A percentile compares a stretch with the other conserved stretches of the same genome.
These are phyloP conservation scores for Propithecus coquereli DNA, from an alignment of 2,113 vertebrate species.

Conservation along the genomic window DNA sequence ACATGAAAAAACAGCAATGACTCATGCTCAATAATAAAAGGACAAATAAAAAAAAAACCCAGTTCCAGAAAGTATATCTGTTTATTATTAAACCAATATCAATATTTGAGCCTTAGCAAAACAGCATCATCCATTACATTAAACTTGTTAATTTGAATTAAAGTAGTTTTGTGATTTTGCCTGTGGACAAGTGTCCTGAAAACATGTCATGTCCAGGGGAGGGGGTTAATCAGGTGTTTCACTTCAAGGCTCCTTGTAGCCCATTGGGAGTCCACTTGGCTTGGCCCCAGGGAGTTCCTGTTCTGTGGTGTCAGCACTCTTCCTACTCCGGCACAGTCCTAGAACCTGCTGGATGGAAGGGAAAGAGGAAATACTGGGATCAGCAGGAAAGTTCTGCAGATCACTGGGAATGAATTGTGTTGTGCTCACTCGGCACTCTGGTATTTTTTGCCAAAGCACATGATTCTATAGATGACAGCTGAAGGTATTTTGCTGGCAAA, in stretches of 20 bases:
- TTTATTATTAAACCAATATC: not conserved
- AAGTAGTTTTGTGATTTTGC: not conserved
- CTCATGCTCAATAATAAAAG: constrained; percentile 17
- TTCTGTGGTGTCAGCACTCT: not conserved
- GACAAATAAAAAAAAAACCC: not conserved
- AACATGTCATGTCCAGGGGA: not conserved
- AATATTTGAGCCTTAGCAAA: not conserved
- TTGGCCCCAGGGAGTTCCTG: not conserved
- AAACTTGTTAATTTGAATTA: not conserved
- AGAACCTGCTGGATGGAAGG: not conserved
- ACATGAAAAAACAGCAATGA: not conserved
- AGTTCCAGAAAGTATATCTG: not conserved
- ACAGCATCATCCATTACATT: not conserved
- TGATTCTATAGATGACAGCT: not conserved
- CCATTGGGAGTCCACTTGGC: not conserved
- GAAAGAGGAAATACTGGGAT: not conserved
- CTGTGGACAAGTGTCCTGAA: not conserved
- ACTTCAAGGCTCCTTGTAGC: not conserved
- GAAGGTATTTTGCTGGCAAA: not conserved
- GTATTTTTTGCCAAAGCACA: not conserved
- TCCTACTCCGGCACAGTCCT: not conserved
- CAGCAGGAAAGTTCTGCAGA: not conserved
- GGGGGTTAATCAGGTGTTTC: not conserved
- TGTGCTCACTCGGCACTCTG: not conserved
- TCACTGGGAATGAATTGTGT: not conserved